Evolutionary conservation across 2,888 invertebrate species (phyloP), one percentile per base, ranked within the genome.

Genomic region (Nycteola revayana): DNA sequence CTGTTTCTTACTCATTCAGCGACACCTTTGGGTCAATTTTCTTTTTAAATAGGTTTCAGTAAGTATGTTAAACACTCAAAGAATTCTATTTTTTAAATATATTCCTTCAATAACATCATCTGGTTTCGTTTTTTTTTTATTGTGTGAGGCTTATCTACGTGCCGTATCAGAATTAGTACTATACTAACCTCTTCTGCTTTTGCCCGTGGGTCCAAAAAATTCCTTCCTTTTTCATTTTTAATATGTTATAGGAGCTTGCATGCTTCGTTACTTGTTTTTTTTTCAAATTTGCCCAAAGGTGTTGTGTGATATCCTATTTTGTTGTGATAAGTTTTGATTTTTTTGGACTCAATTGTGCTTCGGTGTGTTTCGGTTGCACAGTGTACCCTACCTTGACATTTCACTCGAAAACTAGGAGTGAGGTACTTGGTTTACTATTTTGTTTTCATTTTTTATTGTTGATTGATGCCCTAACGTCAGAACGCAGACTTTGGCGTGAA

Each of bases 311-410:
- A 27, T 58, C 62, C 49, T 37, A 42, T 45, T 42, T 50, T 43
- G n/a, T 49, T 56, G 51, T 50, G 39, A 40, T 43, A 49, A 49
- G 55, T 58, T 66, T 66, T 64, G 71, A 75, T 79, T 85, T 82
- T 21, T 87, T 87, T 85, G 86, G 86, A 85, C 84, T 84, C 84
- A 75, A 56, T 56, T 59, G 55, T 42, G 85, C 85, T 86, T 83
- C 55, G 54, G 66, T 80, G 73, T 79, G 71, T 77, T 83, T 79
- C 52, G 69, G 84, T 86, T 79, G 83, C 83, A 78, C 75, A 65
- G 58, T 61, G 55, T 63, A 52, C 79, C 84, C 87, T 87, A 86
- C 87, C 87, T 86, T 84, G 84, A 87, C 86, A 86, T 87, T 87
- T 70, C 82, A 72, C 81, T 84, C 75, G 60, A 43, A 54, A 63